phyloP scores from a whole-genome alignment of 1,140 invertebrate species.

The Ostrea edulis region DNA sequence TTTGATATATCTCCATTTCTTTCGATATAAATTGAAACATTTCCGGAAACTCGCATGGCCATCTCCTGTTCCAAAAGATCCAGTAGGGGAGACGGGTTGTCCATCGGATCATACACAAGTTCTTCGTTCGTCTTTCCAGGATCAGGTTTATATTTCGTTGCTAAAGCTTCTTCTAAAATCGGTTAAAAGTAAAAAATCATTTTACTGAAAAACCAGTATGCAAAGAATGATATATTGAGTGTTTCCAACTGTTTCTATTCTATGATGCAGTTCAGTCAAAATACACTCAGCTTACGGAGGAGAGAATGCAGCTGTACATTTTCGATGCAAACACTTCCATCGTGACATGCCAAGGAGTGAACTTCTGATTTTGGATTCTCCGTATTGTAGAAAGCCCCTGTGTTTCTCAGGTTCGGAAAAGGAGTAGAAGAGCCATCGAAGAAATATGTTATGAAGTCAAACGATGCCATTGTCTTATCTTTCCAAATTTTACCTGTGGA shows the following conservation, averaged over 20 bases:
- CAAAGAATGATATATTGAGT: background rate
- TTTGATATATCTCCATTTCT: conserved; percentile 51
- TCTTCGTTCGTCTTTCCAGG: conserved; percentile 47
- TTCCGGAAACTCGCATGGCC: conserved; percentile 51
- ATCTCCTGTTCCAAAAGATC: conserved; percentile 59
- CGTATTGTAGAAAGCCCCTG: conserved; percentile 24
- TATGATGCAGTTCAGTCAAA: background rate
- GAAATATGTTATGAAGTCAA: conserved; percentile 15
- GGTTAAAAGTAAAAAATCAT: background rate
- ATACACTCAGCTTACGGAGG: background rate
- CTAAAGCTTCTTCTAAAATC: conserved; percentile 23
- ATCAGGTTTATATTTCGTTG: conserved; percentile 52
- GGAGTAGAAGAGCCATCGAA: conserved; percentile 14
- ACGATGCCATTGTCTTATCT: conserved; percentile 15
- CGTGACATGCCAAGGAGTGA: conserved; percentile 28
- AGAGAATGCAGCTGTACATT: conserved; percentile 39
- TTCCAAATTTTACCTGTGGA: conserved; percentile 25
- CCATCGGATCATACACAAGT: conserved; percentile 47
- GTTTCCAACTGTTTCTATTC: background rate
- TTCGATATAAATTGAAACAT: conserved; percentile 58
- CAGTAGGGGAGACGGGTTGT: conserved; percentile 55
- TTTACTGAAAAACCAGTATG: background rate
- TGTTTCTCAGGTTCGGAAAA: conserved; percentile 28
- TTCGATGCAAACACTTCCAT: conserved; percentile 36
- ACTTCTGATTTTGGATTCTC: conserved; percentile 20